Evolutionary conservation across 1,140 invertebrate genomes (phyloP).

Genomic region (Drosophila ercepeae): DNA sequence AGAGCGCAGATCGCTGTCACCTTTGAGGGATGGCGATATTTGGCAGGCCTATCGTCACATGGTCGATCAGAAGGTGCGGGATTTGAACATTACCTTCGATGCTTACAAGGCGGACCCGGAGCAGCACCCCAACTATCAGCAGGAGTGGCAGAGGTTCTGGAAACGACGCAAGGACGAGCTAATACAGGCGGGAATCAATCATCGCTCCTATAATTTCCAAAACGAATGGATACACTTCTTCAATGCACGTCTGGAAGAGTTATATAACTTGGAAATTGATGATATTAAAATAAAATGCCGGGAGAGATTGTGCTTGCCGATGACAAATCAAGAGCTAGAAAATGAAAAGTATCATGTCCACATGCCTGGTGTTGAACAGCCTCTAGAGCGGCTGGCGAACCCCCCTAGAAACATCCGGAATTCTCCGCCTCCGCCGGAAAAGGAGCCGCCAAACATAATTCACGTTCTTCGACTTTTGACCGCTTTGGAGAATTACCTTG

Average conservation of each 20-base stretch:
- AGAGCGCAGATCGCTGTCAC: conserved; percentile 64
- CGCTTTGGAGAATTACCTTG: conserved; percentile 90
- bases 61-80: conserved; percentile 65
- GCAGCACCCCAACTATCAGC: conserved; percentile 91
- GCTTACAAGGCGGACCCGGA: conserved; percentile 87
- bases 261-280: conserved; percentile 86
- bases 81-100: conserved; percentile 57
- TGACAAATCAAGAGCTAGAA: conserved; percentile 56
- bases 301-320: conserved; percentile 62
- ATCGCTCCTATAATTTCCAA: conserved; percentile 91
- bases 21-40: conserved; percentile 61
- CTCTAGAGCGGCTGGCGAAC: neutral
- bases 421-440: neutral
- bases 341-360: conserved; percentile 67
- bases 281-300: conserved; percentile 81
- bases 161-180: conserved; percentile 75
- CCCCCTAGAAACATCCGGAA: neutral
- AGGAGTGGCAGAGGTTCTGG: conserved; percentile 94
- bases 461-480: conserved; percentile 89
- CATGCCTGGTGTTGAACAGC: neutral
- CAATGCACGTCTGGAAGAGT: conserved; percentile 90
- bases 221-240: conserved; percentile 93
- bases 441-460: conserved; percentile 81
- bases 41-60: conserved; percentile 76
- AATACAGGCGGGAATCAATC: conserved; percentile 86